A percentile compares a stretch with the other conserved stretches of the same genome.
Evolutionary conservation across 2,113 vertebrate species (phyloP).

Genomic region (Hucho hucho): DNA sequence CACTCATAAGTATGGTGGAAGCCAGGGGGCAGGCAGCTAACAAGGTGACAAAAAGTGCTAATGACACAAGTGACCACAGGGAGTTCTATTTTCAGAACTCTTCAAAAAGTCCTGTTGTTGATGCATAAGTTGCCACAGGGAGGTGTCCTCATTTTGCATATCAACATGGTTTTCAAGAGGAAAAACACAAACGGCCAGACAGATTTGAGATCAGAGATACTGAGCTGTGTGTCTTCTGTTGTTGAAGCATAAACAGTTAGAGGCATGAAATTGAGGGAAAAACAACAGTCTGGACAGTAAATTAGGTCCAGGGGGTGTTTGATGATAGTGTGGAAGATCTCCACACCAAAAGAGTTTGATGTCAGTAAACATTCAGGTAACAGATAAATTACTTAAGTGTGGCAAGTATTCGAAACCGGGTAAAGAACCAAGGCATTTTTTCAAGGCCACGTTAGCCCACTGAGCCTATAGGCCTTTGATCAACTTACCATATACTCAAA

Average conservation of each 20-base stretch:
- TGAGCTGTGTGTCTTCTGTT: not conserved
- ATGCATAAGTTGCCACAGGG: not conserved
- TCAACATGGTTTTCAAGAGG: not conserved
- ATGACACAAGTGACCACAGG: not conserved
- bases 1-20: not conserved
- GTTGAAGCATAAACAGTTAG: not conserved
- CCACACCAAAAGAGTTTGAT: not conserved
- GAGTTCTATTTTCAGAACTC: slow-evolving; percentile 3
- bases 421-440: too few species aligned
- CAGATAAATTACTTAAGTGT: not conserved
- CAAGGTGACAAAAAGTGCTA: slow-evolving; percentile 12
- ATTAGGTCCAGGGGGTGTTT: not conserved
- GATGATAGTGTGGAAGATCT: not conserved
- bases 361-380: not conserved
- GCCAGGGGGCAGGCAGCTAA: not conserved
- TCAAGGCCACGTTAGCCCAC: too few species aligned
- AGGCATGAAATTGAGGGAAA: not conserved
- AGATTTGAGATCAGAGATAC: not conserved
- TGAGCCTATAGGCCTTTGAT: too few species aligned
- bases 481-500: not conserved
- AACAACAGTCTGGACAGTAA: not conserved
- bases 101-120: not conserved
- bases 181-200: not conserved
- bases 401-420: too few species aligned
- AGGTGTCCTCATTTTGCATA: not conserved